Conservation (phyloP, 1,140 invertebrate species). For the Hermetia illucens region DNA sequence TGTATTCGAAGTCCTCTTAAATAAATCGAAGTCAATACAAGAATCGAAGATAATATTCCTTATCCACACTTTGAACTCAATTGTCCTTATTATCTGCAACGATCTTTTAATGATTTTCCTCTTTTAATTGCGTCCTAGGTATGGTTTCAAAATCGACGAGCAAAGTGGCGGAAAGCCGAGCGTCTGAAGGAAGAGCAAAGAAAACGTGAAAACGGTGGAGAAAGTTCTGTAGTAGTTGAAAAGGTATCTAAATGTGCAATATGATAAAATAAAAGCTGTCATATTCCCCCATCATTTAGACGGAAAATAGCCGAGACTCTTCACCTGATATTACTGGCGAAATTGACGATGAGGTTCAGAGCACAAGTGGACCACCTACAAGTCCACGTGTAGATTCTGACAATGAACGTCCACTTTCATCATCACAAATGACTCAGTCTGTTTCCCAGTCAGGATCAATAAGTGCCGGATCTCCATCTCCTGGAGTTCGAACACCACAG, state of each 20-base stretch:
- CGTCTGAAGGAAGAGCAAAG: conserved; percentile 78
- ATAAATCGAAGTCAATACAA: no score
- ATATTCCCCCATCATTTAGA: conserved; percentile 9
- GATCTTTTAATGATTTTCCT: no score
- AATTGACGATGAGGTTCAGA: conserved; percentile 27
- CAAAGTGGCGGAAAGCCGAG: conserved; percentile 88
- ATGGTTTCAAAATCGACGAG: conserved; percentile 88
- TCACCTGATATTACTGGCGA: conserved; percentile 29
- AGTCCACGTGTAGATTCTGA: conserved; percentile 16
- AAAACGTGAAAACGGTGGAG: conserved; percentile 58
- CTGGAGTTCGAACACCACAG: conserved; percentile 15
- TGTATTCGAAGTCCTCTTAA: no score
- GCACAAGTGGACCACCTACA: conserved; percentile 11
- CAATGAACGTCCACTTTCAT: conserved; percentile 25
- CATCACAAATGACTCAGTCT: conserved; percentile 23
- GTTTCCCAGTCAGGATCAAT: conserved; percentile 29
- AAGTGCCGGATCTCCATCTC: conserved; percentile 28
- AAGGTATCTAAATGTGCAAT: conserved; percentile 14
- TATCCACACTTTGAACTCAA: no score
- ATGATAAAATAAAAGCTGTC: conserved; percentile 22
- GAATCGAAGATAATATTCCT: no score
- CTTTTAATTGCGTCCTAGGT: conserved; percentile 61
- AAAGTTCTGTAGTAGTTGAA: conserved; percentile 34
- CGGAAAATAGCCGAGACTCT: conserved; percentile 27
- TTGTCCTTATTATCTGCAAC: no score